Evolutionary conservation across 1,140 invertebrate genomes (phyloP).

Genomic region (Musca domestica): DNA sequence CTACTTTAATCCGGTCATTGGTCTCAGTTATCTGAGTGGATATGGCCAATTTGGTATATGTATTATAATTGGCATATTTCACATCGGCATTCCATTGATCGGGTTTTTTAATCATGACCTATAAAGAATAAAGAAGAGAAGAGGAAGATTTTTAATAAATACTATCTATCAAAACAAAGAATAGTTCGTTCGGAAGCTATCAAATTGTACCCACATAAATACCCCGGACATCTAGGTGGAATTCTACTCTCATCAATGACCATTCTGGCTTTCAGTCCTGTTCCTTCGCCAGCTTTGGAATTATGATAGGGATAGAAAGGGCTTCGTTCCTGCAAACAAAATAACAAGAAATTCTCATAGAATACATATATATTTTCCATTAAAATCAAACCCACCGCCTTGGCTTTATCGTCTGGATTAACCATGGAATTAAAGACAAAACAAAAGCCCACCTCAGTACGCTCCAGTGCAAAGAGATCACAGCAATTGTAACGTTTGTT

Average conservation of each 20-base stretch:
- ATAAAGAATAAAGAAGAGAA: background rate
- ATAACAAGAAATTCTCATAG: no score
- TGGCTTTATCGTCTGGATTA: conserved; percentile 21
- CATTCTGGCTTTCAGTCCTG: conserved; percentile 35
- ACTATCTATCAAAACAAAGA: background rate
- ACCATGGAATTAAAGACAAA: conserved; percentile 41
- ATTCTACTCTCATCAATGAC: conserved; percentile 30
- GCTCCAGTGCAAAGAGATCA: conserved; percentile 40
- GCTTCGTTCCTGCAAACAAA: conserved; percentile 29
- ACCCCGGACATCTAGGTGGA: conserved; percentile 25
- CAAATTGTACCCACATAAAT: conserved; percentile 31
- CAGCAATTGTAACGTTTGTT: conserved; percentile 36
- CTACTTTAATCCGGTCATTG: conserved; percentile 26
- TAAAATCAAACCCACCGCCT: background rate
- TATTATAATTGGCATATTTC: conserved; percentile 29
- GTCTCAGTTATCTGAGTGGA: conserved; percentile 32
- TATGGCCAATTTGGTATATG: conserved; percentile 35
- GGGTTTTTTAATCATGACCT: conserved; percentile 44
- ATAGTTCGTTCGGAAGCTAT: no score
- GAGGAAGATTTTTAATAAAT: background rate
- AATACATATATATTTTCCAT: no score
- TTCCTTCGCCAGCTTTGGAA: conserved; percentile 33
- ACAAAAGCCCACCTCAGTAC: conserved; percentile 41
- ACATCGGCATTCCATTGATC: conserved; percentile 39
- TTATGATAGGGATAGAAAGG: conserved; percentile 39